Conservation (phyloP, 1,140 invertebrate genomes). For the Solenopsis invicta region DNA sequence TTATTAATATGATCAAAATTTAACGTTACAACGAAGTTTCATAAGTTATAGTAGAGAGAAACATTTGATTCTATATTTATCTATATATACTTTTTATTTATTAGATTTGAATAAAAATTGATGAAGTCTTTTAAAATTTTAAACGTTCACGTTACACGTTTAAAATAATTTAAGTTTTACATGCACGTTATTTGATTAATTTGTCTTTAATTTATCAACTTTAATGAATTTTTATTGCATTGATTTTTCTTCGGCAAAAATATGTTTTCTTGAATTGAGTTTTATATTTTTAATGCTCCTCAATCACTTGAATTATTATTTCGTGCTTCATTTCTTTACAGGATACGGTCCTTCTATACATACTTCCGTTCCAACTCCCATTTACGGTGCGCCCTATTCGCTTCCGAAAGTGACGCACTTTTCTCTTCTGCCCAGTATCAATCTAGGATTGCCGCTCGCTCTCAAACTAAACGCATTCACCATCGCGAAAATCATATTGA, state of each 20-base stretch:
- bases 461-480: conserved; percentile 91
- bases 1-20: not conserved
- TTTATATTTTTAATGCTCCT: not conserved
- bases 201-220: not conserved
- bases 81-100: not conserved
- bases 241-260: not conserved
- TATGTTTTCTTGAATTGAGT: not conserved
- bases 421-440: conserved; percentile 82
- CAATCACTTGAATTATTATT: not conserved
- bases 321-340: not conserved
- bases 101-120: not conserved
- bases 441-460: conserved; percentile 81
- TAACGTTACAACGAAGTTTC: too few species aligned
- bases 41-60: not conserved
- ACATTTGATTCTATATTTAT: not conserved
- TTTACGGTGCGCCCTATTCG: conserved; percentile 86
- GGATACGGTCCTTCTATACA: conserved; percentile 56
- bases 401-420: conserved; percentile 88
- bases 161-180: not conserved
- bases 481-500: conserved; percentile 91
- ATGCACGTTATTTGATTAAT: not conserved
- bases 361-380: conserved; percentile 51
- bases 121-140: not conserved
- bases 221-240: too few species aligned
- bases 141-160: not conserved